Evolutionary conservation across 2,113 vertebrate genomes (phyloP).

Genomic region (Chascanopsetta lugubris): DNA sequence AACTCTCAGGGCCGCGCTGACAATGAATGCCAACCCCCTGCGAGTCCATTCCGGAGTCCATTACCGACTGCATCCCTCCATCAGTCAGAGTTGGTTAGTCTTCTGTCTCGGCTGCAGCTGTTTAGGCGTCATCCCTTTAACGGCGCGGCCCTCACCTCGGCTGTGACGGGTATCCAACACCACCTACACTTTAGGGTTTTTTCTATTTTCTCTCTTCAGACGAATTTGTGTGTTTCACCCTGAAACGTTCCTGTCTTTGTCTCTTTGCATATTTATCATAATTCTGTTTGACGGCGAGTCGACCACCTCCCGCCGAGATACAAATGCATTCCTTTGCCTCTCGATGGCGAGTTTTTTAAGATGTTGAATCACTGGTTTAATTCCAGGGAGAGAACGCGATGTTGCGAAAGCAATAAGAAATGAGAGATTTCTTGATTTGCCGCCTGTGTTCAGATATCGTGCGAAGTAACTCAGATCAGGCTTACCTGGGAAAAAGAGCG

Average conservation of each 20-base stretch:
- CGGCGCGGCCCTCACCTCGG: conserved; percentile 2
- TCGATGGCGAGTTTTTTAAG: too few species aligned
- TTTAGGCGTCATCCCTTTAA: conserved; percentile 30
- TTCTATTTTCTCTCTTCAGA: neutral
- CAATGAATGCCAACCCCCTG: conserved; percentile 28
- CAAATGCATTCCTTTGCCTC: neutral
- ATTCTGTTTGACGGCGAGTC: conserved; percentile 16
- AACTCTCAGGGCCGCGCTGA: conserved; percentile 33
- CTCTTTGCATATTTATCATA: neutral
- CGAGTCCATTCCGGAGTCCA: conserved; percentile 44
- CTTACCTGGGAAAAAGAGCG: too few species aligned
- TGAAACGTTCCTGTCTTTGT: conserved; percentile 4
- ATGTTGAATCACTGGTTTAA: too few species aligned
- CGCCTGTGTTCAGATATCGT: too few species aligned
- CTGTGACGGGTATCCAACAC: conserved; percentile 13
- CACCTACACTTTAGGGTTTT: neutral
- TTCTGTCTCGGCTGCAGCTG: conserved; percentile 42
- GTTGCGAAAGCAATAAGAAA: too few species aligned
- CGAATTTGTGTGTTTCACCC: neutral
- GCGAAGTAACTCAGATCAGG: too few species aligned
- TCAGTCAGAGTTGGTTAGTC: conserved; percentile 55
- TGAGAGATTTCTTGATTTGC: too few species aligned
- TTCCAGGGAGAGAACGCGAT: too few species aligned
- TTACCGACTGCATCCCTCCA: conserved; percentile 32
- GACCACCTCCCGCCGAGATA: conserved; percentile 21